A percentile compares a stretch with the other conserved stretches of the same genome.
Conservation (phyloP, 2,113 vertebrate species). For the Telmatochromis sp. region DNA sequence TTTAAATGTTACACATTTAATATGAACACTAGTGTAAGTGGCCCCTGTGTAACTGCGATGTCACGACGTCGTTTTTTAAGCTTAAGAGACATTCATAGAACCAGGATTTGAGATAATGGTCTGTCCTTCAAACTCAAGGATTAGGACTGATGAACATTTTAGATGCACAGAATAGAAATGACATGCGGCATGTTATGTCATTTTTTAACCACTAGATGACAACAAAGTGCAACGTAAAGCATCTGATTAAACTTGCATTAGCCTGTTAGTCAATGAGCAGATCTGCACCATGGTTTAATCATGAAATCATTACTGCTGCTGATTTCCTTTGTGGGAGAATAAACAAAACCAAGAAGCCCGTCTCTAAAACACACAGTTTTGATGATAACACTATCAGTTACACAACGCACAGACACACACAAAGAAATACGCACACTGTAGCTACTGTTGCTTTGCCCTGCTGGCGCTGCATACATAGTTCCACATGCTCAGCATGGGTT, state of each 20-base stretch:
- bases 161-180: not conserved
- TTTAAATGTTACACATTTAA: not conserved
- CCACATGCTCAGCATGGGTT: slow-evolving; percentile 5
- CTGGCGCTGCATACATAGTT: slow-evolving; percentile 10
- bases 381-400: not conserved
- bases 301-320: slow-evolving; percentile 38
- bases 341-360: not conserved
- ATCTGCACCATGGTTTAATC: slow-evolving; percentile 25
- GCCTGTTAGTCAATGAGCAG: slow-evolving; percentile 20
- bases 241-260: slow-evolving; percentile 35
- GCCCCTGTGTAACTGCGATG: not conserved
- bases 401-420: not conserved
- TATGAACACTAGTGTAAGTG: not conserved
- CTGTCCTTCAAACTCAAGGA: not conserved
- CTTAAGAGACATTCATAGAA: not conserved
- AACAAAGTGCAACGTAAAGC: slow-evolving; percentile 41
- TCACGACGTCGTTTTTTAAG: not conserved
- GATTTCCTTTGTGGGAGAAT: slow-evolving; percentile 6
- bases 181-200: not conserved
- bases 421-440: not conserved
- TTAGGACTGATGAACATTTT: not conserved
- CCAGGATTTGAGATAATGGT: not conserved
- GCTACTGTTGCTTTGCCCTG: slow-evolving; percentile 4
- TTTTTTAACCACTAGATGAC: slow-evolving; percentile 49
- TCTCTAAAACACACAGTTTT: not conserved